These are phyloP conservation scores for Drosophila melanica DNA, from an alignment of 1,140 invertebrate genomes.

Conservation along the genomic window DNA sequence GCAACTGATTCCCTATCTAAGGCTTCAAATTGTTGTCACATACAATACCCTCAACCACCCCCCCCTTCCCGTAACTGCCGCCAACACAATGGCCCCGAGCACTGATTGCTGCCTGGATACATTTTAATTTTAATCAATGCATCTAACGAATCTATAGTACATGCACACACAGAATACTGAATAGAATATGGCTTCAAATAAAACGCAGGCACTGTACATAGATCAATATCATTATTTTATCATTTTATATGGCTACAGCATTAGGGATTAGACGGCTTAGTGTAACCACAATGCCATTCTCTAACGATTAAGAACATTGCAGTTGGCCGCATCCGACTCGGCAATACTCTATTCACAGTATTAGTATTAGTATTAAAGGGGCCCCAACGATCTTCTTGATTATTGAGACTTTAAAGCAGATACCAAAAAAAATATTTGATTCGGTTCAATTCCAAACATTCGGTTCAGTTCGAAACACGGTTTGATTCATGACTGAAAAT, in stretches of 20 bases:
- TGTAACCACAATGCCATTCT: neutral
- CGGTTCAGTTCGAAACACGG: no score
- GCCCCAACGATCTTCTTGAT: no score
- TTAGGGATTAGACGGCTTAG: slow-evolving; percentile 4
- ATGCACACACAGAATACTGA: slow-evolving; percentile 10
- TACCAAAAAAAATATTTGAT: no score
- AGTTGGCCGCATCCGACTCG: no score
- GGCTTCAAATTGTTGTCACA: neutral
- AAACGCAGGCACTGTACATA: neutral
- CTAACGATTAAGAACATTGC: no score
- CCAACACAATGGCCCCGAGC: neutral
- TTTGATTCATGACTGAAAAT: no score
- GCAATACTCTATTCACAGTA: no score
- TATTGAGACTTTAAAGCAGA: no score
- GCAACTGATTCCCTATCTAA: slow-evolving; percentile 8
- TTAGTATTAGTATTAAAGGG: no score
- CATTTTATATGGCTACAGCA: slow-evolving; percentile 3
- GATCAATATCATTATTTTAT: slow-evolving; percentile 8
- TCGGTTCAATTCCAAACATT: no score
- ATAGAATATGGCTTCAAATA: neutral
- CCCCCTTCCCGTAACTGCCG: neutral
- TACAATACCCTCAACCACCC: neutral
- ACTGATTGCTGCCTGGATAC: slow-evolving; percentile 23
- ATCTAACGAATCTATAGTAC: slow-evolving; percentile 11
- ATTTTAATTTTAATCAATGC: slow-evolving; percentile 46